phyloP scores from a whole-genome alignment of 2,113 vertebrate species.

The Scomber colias region DNA sequence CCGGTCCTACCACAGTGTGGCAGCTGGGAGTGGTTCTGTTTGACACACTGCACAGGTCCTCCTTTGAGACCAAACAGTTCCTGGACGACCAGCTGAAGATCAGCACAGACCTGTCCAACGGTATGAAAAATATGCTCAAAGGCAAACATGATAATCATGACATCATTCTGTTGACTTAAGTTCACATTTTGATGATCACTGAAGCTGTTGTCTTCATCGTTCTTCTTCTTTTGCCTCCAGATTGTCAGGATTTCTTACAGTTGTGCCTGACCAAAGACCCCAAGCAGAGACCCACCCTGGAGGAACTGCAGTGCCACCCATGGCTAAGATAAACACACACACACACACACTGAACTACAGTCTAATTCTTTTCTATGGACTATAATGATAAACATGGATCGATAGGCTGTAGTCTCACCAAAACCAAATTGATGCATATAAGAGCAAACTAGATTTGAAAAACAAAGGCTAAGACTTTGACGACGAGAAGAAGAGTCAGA shows the following conservation, averaged over 20 bases:
- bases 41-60: background rate
- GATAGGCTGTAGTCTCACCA: too few relatives aligned
- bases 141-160: background rate
- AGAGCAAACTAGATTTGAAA: too few relatives aligned
- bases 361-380: too few relatives aligned
- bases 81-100: background rate
- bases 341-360: too few relatives aligned
- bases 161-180: background rate
- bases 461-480: too few relatives aligned
- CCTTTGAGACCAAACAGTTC: background rate
- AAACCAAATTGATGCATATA: too few relatives aligned
- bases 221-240: background rate
- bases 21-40: conserved; percentile 31
- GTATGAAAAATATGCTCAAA: background rate
- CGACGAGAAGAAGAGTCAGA: too few relatives aligned
- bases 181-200: too few relatives aligned
- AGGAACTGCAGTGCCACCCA: background rate
- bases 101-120: background rate
- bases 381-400: too few relatives aligned
- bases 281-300: background rate
- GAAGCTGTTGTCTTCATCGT: too few relatives aligned
- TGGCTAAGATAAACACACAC: conserved; percentile 1
- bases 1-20: conserved; percentile 34
- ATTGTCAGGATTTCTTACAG: background rate
- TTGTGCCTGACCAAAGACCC: background rate